phyloP scores from a whole-genome alignment of 2,113 vertebrate species.

The Oreochromis spilurus region DNA sequence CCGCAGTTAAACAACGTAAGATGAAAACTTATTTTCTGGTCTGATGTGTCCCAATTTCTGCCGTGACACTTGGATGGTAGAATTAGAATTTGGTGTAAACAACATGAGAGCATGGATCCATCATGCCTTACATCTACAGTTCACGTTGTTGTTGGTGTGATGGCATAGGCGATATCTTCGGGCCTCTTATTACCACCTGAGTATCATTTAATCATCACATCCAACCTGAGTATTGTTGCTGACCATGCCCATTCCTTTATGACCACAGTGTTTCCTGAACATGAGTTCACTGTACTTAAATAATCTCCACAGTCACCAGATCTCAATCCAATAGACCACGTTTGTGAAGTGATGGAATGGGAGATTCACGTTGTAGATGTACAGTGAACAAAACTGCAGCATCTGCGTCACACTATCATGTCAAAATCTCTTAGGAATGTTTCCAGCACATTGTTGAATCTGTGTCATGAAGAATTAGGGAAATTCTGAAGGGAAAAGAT shows the following conservation, averaged over 20 bases:
- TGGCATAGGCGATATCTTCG: neutral
- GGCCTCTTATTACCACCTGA: neutral
- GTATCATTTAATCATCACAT: neutral
- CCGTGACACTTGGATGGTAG: neutral
- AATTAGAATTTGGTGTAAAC: neutral
- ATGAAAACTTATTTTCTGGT: neutral
- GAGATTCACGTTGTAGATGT: neutral
- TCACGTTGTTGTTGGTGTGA: neutral
- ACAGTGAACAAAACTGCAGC: neutral
- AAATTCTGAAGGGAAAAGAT: neutral
- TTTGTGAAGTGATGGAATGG: neutral
- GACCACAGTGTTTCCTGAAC: neutral
- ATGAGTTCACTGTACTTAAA: neutral
- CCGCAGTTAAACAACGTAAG: neutral
- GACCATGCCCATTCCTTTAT: neutral
- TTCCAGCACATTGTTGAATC: neutral
- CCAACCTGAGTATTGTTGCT: neutral
- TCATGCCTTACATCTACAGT: neutral
- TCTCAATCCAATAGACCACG: neutral
- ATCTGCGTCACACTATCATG: neutral
- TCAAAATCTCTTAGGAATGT: neutral
- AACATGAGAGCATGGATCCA: neutral
- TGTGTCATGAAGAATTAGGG: neutral
- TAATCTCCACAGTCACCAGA: neutral
- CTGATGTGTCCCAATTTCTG: neutral